A percentile compares a stretch with the other conserved stretches of the same genome.
These are phyloP conservation scores for Lophius piscatorius DNA, from an alignment of 2,113 vertebrate species.

Conservation along the genomic window DNA sequence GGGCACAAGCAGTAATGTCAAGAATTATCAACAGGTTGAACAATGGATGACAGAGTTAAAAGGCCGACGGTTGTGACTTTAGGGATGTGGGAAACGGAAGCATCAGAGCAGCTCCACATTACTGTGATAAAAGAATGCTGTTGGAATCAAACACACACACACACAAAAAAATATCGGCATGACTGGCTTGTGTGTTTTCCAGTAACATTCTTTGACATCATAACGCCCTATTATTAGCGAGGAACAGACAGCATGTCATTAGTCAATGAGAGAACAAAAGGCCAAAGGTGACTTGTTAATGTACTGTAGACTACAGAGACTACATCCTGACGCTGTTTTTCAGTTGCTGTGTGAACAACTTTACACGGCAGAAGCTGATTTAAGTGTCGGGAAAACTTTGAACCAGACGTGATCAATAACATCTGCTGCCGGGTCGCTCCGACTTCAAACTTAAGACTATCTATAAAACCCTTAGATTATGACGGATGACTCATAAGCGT, in stretches of 20 bases:
- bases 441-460: too few relatives aligned
- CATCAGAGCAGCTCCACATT: slow-evolving; percentile 19
- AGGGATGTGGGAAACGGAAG: slow-evolving; percentile 58
- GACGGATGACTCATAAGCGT: too few relatives aligned
- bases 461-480: too few relatives aligned
- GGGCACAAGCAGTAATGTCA: slow-evolving; percentile 43
- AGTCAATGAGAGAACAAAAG: slow-evolving; percentile 37
- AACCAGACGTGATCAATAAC: too few relatives aligned
- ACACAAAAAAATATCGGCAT: background rate
- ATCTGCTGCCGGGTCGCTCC: too few relatives aligned
- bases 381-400: too few relatives aligned
- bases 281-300: slow-evolving; percentile 34
- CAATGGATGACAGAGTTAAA: slow-evolving; percentile 62
- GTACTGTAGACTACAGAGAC: background rate
- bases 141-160: slow-evolving; percentile 10
- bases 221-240: slow-evolving; percentile 7
- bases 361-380: too few relatives aligned
- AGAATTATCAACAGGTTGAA: slow-evolving; percentile 54
- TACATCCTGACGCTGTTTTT: background rate
- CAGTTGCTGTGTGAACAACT: too few relatives aligned
- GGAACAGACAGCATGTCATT: slow-evolving; percentile 9
- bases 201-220: slow-evolving; percentile 46
- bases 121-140: slow-evolving; percentile 30
- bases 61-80: slow-evolving; percentile 22
- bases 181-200: slow-evolving; percentile 27